Conservation (phyloP, 2,797 vertebrate species). For the Hippoglossus hippoglossus region DNA sequence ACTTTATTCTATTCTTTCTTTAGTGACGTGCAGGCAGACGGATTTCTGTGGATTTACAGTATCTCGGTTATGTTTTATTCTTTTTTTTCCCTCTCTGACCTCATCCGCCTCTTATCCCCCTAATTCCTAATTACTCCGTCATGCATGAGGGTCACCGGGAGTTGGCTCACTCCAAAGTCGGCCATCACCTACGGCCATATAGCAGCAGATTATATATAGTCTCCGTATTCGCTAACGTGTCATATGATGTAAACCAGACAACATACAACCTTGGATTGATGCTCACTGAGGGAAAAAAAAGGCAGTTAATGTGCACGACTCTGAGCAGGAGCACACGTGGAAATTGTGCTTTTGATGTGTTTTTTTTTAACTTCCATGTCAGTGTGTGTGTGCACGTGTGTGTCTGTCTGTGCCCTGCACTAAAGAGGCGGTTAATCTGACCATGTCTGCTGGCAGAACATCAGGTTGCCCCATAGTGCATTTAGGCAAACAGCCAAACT, state of each 20-base stretch:
- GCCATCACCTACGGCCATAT: constrained; percentile 41
- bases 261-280: constrained; percentile 22
- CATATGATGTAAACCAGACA: constrained; percentile 25
- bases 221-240: constrained; percentile 31
- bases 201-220: constrained; percentile 35
- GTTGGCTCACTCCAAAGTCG: constrained; percentile 44
- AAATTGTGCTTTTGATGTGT: not conserved
- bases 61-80: not conserved
- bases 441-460: constrained; percentile 66
- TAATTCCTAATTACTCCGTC: constrained; percentile 54
- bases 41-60: constrained; percentile 19
- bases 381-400: constrained; percentile 1
- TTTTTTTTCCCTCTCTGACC: constrained; percentile 18
- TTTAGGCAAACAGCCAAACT: constrained; percentile 62
- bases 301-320: not conserved
- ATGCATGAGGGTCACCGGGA: constrained; percentile 42
- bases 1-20: not conserved
- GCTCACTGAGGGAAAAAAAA: not conserved
- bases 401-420: constrained; percentile 6
- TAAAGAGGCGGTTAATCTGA: constrained; percentile 68
- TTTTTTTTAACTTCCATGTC: not conserved
- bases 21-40: not conserved
- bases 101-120: constrained; percentile 23
- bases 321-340: not conserved
- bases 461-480: constrained; percentile 59